Evolutionary conservation across 2,113 vertebrate species (phyloP).

Genomic region (Gavialis gangeticus): DNA sequence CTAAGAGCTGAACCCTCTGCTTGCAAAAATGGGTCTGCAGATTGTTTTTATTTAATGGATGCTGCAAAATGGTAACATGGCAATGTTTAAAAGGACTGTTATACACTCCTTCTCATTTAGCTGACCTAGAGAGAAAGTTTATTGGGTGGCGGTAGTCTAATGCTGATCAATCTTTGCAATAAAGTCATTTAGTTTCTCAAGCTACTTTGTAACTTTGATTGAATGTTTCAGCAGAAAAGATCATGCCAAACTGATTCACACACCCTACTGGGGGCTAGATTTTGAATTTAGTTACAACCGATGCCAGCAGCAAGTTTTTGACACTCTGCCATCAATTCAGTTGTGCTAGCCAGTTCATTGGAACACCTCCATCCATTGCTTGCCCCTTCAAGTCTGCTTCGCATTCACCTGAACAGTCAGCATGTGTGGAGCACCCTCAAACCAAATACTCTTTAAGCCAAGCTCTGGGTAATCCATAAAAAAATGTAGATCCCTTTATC

Average conservation of each 20-base stretch:
- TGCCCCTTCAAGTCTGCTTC: background rate
- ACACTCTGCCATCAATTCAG: fast-evolving
- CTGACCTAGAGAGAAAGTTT: background rate
- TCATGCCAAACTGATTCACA: background rate
- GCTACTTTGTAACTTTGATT: background rate
- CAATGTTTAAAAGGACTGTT: background rate
- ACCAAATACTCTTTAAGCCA: background rate
- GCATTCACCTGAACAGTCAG: background rate
- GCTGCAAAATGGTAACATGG: background rate
- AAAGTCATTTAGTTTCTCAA: background rate
- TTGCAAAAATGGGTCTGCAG: background rate
- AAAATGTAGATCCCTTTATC: background rate
- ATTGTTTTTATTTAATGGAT: background rate
- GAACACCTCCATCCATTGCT: background rate
- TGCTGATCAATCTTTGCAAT: background rate
- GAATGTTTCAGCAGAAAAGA: background rate
- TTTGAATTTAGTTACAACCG: background rate
- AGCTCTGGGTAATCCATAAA: background rate
- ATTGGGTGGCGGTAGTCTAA: background rate
- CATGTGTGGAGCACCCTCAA: background rate
- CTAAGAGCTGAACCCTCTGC: conserved; percentile 6
- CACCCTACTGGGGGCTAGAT: background rate
- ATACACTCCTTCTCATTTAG: background rate
- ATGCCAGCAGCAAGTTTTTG: background rate
- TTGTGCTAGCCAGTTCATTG: background rate